Base-by-base conservation (phyloP, 1,140 invertebrate species). In the Bacillus rossius region DNA sequence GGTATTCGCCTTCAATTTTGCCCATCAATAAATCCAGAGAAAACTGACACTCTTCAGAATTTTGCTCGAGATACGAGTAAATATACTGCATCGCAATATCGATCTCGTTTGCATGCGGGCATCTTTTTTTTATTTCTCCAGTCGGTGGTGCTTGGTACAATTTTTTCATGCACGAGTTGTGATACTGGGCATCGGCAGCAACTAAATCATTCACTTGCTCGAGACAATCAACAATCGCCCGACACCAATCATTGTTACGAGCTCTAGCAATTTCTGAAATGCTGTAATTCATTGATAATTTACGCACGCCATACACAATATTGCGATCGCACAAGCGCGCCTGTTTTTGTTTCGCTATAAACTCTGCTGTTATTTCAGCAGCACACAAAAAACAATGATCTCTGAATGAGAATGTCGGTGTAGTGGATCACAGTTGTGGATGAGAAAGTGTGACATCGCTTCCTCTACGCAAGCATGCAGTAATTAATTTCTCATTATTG, bases 391-490 rank as follows among this genome's bases (percentile, higher is more conserved):
- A 50, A 17, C 19, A 20, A 22, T 50, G 19, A 50, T 50, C 26
- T 50, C 25, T 50, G 25, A 17, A 50, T 3, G 17, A 22, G n/a
- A 50, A 50, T 20, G 17, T 5, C 26, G 48, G 5, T 8, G 17
- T 7, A 17, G 48, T n/a, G 3, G 48, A 50, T 50, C n/a, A 26
- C 48, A 50, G n/a, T n/a, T n/a, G n/a, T n/a, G n/a, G n/a, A n/a
- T n/a, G n/a, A n/a, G n/a, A n/a, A n/a, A n/a, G 25, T 22, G 17
- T 50, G 48, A 50, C 48, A 50, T 50, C 5, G 25, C 48, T 50
- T 50, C n/a, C n/a, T n/a, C n/a, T n/a, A n/a, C 48, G 25, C 4
- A 50, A 17, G 10, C 8, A 50, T 26, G 48, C 17, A 20, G 48
- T n/a, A n/a, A 50, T 50, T 26, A 17, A 50, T n/a, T 50, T 7